phyloP scores from a whole-genome alignment of 2,797 vertebrate species.

The Oryzias dopingdopingensis region DNA sequence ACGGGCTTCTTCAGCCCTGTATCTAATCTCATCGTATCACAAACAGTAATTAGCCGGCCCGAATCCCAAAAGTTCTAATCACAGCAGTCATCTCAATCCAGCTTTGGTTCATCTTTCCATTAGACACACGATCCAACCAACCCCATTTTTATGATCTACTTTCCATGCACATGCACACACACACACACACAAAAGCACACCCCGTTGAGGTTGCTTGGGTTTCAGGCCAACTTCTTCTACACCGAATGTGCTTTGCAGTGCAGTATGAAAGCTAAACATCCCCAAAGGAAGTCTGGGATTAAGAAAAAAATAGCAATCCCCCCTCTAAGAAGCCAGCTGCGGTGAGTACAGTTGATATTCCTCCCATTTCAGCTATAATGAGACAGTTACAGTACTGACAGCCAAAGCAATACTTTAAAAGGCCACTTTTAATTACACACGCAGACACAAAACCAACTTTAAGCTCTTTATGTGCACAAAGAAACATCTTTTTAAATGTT shows the following conservation, averaged over 20 bases:
- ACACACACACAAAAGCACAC: neutral
- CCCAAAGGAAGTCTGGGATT: slow-evolving; percentile 21
- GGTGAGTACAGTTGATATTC: slow-evolving; percentile 34
- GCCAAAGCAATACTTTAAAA: slow-evolving; percentile 2
- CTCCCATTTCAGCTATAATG: slow-evolving; percentile 11
- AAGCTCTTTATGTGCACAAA: too few species aligned
- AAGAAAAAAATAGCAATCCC: slow-evolving; percentile 24
- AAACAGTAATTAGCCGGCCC: slow-evolving; percentile 69
- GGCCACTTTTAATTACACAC: slow-evolving; percentile 26
- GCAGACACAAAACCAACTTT: slow-evolving; percentile 11
- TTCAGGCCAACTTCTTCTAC: slow-evolving; percentile 54
- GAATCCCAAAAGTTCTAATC: slow-evolving; percentile 44
- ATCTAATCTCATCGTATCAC: slow-evolving; percentile 51
- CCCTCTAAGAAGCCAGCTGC: slow-evolving; percentile 23
- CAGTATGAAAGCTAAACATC: slow-evolving; percentile 44
- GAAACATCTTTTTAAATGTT: too few species aligned
- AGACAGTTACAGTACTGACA: slow-evolving; percentile 23
- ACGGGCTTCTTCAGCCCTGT: slow-evolving; percentile 30
- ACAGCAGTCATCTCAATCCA: slow-evolving; percentile 52
- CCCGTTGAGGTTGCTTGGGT: slow-evolving; percentile 31
- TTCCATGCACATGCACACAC: slow-evolving; percentile 5
- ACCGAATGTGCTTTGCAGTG: slow-evolving; percentile 26
- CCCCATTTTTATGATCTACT: slow-evolving; percentile 46
- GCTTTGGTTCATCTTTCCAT: slow-evolving; percentile 53
- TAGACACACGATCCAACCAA: slow-evolving; percentile 56